A percentile compares a stretch with the other conserved stretches of the same genome.
phyloP scores from a whole-genome alignment of 1,140 invertebrate genomes.

The Papilio polyxenes region DNA sequence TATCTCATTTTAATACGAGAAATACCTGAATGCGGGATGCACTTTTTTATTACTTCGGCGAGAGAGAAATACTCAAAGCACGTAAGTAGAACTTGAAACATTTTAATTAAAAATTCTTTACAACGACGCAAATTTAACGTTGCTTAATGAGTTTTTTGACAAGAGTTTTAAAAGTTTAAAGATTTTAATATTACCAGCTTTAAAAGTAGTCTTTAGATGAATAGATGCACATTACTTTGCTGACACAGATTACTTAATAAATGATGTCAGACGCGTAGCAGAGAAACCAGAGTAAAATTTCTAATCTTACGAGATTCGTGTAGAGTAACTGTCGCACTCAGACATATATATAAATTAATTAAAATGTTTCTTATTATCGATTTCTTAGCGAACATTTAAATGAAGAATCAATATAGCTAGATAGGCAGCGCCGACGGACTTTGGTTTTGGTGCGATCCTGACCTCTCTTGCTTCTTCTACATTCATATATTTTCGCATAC shows the following conservation, averaged over 20 bases:
- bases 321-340: no score
- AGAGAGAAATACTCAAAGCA: constrained; percentile 37
- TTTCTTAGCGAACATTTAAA: no score
- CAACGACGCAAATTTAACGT: constrained; percentile 39
- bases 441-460: no score
- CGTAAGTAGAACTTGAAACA: constrained; percentile 39
- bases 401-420: no score
- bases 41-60: constrained; percentile 30
- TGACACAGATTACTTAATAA: background rate
- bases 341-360: no score
- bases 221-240: background rate
- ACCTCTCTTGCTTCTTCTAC: no score
- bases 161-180: constrained; percentile 28
- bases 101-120: constrained; percentile 41
- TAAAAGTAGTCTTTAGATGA: background rate
- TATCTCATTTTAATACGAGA: constrained; percentile 26
- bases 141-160: constrained; percentile 40
- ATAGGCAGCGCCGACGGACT: no score
- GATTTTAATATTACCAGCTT: constrained; percentile 16
- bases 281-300: background rate
- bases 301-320: no score
- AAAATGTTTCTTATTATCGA: no score
- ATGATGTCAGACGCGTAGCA: background rate
- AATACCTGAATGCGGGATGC: constrained; percentile 37
- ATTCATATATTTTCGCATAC: no score